These are phyloP conservation scores for Palythoa grandis DNA, from an alignment of 92 coral and sea anemone genomes.

Conservation along the genomic window DNA sequence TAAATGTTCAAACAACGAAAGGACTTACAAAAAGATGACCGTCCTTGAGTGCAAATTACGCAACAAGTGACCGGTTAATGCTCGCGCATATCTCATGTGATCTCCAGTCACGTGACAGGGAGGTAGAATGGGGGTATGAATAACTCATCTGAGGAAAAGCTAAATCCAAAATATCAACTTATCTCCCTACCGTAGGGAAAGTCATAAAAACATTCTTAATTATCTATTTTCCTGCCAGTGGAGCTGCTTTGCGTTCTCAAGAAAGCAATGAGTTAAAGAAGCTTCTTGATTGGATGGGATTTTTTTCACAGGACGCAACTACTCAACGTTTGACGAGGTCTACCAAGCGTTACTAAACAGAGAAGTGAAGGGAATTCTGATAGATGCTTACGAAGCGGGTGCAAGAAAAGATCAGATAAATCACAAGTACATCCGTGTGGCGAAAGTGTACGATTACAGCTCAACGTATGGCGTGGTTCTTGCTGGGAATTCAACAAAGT, in stretches of 20 bases:
- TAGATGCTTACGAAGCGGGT: conserved; percentile 41
- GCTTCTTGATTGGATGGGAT: not conserved
- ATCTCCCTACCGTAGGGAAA: too few species aligned
- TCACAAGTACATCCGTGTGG: conserved; percentile 27
- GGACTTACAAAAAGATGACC: too few species aligned
- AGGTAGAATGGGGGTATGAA: too few species aligned
- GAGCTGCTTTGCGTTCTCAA: not conserved
- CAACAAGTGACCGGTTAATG: too few species aligned
- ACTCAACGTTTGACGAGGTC: conserved; percentile 38
- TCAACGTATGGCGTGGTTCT: conserved; percentile 45
- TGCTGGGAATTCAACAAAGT: conserved; percentile 34
- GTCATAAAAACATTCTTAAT: too few species aligned
- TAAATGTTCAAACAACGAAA: too few species aligned
- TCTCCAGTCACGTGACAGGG: too few species aligned
- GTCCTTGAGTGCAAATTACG: too few species aligned
- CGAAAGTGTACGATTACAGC: conserved; percentile 44
- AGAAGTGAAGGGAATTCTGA: conserved; percentile 34
- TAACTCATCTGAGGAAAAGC: too few species aligned
- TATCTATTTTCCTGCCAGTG: not conserved
- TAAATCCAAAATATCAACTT: too few species aligned
- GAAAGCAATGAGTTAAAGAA: not conserved
- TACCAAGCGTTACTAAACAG: conserved; percentile 34
- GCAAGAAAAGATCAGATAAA: conserved; percentile 33
- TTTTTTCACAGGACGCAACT: conserved; percentile 21
- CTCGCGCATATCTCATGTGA: too few species aligned